A percentile compares a stretch with the other conserved stretches of the same genome.
These are phyloP conservation scores for Andrena haemorrhoa DNA, from an alignment of 2,888 invertebrate genomes.

Conservation along the genomic window DNA sequence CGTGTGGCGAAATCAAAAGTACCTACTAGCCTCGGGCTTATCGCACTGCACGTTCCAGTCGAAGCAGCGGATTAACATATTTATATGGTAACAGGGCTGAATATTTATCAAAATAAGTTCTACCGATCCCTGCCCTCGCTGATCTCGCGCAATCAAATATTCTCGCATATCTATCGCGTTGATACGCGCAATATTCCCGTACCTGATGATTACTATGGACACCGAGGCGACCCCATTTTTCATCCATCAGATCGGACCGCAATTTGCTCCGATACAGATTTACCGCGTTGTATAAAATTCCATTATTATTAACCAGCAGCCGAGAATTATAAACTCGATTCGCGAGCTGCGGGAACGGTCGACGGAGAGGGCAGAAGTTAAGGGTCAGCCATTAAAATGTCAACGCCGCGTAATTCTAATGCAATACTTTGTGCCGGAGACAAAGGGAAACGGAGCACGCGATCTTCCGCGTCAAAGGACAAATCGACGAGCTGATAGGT, in stretches of 20 bases:
- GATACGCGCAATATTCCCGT: background rate
- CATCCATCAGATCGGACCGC: background rate
- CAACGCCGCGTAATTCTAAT: too few species aligned
- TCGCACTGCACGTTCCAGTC: background rate
- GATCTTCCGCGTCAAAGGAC: background rate
- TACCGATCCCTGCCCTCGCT: too few species aligned
- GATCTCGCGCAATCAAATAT: background rate
- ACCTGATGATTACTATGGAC: background rate
- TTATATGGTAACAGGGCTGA: too few species aligned
- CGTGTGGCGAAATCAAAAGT: conserved; percentile 7
- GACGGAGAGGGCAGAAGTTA: too few species aligned
- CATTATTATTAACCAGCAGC: background rate
- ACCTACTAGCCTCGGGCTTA: background rate
- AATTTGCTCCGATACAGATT: background rate
- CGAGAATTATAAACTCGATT: background rate
- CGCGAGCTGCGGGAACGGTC: background rate
- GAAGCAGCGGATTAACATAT: background rate
- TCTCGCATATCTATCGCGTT: background rate
- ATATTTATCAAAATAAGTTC: too few species aligned
- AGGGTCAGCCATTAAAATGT: too few species aligned
- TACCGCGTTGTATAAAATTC: background rate
- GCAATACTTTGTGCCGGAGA: background rate
- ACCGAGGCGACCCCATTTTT: background rate
- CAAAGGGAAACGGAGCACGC: background rate
- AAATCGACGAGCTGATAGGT: background rate